Percentiles rank a stretch among this genome's conserved stretches.
Evolutionary conservation across 1,140 invertebrate species (phyloP).

Genomic region (Drosophila cardini): DNA sequence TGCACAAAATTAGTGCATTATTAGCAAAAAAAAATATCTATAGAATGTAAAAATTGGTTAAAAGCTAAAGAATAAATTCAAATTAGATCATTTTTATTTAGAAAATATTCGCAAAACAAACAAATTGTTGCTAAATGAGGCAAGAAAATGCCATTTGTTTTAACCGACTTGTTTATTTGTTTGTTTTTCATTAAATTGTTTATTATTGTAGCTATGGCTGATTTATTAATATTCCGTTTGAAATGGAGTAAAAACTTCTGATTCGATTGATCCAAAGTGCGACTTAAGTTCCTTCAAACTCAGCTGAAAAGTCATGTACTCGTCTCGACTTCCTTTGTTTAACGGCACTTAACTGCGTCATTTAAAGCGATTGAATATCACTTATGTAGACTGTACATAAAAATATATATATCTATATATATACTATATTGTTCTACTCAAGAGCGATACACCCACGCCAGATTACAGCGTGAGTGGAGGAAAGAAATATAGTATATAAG

Average conservation of each 20-base stretch:
- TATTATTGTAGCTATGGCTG: neutral
- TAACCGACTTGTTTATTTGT: neutral
- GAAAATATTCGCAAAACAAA: neutral
- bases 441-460: conserved; percentile 1
- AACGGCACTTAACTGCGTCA: conserved; percentile 25
- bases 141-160: conserved; percentile 7
- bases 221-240: conserved; percentile 35
- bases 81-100: neutral
- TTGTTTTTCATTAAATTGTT: neutral
- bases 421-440: neutral
- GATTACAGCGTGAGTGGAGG: neutral
- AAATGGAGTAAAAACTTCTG: conserved; percentile 21
- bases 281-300: conserved; percentile 1
- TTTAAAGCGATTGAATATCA: conserved; percentile 17
- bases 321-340: conserved; percentile 29
- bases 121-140: neutral
- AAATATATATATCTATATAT: conserved; percentile 8
- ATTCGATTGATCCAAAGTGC: conserved; percentile 45
- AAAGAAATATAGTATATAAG: neutral
- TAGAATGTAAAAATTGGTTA: neutral
- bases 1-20: conserved; percentile 2
- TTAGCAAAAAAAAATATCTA: neutral
- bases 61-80: neutral
- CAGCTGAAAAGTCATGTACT: conserved; percentile 6
- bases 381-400: neutral